Evolutionary conservation across 1,140 invertebrate species (phyloP).

Genomic region (Danaus plexippus): DNA sequence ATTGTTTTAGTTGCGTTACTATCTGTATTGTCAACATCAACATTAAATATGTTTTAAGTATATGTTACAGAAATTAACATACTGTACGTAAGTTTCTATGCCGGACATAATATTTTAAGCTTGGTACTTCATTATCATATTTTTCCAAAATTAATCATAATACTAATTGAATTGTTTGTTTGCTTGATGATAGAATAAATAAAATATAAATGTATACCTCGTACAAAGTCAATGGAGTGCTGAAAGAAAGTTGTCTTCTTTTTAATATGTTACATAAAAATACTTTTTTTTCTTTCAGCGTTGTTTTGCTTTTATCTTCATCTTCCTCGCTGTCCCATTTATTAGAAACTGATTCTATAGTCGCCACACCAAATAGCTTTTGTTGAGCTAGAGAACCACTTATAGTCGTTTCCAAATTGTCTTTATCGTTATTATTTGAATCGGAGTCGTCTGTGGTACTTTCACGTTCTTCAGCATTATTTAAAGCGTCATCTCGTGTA

Average conservation of each 20-base stretch:
- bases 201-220: conserved; percentile 37
- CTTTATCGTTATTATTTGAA: conserved; percentile 18
- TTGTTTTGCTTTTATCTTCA: conserved; percentile 10
- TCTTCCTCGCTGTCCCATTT: conserved; percentile 1
- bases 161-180: too few relatives aligned
- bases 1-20: conserved; percentile 42
- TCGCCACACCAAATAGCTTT: not conserved
- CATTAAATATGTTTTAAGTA: too few relatives aligned
- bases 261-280: conserved; percentile 39
- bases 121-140: too few relatives aligned
- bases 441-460: not conserved
- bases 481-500: conserved; percentile 11
- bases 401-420: conserved; percentile 9
- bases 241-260: conserved; percentile 41
- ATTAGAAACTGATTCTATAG: too few relatives aligned
- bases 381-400: not conserved
- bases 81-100: too few relatives aligned
- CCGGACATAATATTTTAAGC: too few relatives aligned
- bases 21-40: conserved; percentile 28
- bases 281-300: conserved; percentile 16
- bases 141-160: too few relatives aligned
- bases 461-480: conserved; percentile 10
- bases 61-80: too few relatives aligned
- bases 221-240: conserved; percentile 42
- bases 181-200: too few relatives aligned